phyloP scores from a whole-genome alignment of 2,113 vertebrate genomes.

The Pagrus major region DNA sequence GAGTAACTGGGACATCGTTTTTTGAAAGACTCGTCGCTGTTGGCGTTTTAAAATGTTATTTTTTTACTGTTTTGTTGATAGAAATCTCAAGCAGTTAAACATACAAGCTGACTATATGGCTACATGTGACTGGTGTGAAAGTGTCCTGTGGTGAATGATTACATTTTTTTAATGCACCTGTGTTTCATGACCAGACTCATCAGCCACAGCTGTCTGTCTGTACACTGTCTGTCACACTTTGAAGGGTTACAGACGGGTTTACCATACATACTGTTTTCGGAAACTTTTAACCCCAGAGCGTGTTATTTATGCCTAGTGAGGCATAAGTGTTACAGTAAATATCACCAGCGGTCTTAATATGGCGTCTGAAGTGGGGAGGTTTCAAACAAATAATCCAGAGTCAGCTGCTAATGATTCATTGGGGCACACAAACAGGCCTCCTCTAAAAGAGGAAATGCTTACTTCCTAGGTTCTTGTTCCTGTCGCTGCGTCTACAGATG shows the following conservation, averaged over 20 bases:
- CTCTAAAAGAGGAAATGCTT: slow-evolving; percentile 65
- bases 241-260: neutral
- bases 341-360: neutral
- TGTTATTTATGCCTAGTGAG: neutral
- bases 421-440: slow-evolving; percentile 16
- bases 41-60: neutral
- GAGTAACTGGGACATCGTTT: neutral
- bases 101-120: neutral
- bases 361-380: neutral
- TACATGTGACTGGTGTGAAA: neutral
- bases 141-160: neutral
- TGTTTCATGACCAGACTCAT: neutral
- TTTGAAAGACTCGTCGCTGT: neutral
- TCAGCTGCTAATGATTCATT: slow-evolving; percentile 68
- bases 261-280: neutral
- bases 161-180: neutral
- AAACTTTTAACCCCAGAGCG: neutral
- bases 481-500: slow-evolving; percentile 28
- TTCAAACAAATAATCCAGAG: slow-evolving; percentile 27
- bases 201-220: neutral
- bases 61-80: too few species aligned
- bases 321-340: neutral
- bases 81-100: neutral
- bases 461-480: slow-evolving; percentile 67
- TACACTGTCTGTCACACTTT: too few species aligned